These are phyloP conservation scores for Procavia capensis DNA, from an alignment of 2,113 vertebrate species.

Conservation along the genomic window DNA sequence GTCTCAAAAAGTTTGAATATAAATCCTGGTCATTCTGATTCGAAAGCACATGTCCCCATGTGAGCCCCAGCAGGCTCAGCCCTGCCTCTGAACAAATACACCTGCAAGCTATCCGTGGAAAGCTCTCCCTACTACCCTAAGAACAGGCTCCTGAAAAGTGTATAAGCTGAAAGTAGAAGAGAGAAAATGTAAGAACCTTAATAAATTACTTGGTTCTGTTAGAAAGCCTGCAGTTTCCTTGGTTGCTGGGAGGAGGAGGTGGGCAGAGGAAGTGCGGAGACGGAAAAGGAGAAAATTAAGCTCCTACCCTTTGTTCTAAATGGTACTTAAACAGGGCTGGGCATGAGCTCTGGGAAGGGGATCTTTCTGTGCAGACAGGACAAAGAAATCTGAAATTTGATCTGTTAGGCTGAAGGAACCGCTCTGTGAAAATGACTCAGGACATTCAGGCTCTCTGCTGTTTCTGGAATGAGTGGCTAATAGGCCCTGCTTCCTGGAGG, in stretches of 20 bases:
- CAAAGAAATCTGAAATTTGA: constrained; percentile 65
- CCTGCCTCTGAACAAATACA: background rate
- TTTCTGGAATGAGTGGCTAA: constrained; percentile 51
- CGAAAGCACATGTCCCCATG: background rate
- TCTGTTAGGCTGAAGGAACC: constrained; percentile 33
- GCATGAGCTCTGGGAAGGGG: background rate
- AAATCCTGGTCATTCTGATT: background rate
- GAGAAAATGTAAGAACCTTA: background rate
- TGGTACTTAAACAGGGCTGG: constrained; percentile 23
- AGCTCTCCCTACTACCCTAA: background rate
- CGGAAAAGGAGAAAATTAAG: background rate
- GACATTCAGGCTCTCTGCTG: background rate
- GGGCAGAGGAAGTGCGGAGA: background rate
- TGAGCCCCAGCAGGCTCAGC: background rate
- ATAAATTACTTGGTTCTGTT: background rate
- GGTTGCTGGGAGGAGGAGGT: constrained; percentile 21
- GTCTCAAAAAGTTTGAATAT: background rate
- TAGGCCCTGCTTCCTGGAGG: constrained; percentile 11
- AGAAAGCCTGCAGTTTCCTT: constrained; percentile 14
- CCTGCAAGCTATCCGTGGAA: background rate
- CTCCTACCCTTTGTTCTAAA: constrained; percentile 54
- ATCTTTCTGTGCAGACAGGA: constrained; percentile 50
- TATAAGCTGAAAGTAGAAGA: background rate
- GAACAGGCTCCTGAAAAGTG: background rate
- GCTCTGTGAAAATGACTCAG: constrained; percentile 62